phyloP scores from a whole-genome alignment of 2,888 invertebrate genomes.

The Rambutsinella grinnellia region DNA sequence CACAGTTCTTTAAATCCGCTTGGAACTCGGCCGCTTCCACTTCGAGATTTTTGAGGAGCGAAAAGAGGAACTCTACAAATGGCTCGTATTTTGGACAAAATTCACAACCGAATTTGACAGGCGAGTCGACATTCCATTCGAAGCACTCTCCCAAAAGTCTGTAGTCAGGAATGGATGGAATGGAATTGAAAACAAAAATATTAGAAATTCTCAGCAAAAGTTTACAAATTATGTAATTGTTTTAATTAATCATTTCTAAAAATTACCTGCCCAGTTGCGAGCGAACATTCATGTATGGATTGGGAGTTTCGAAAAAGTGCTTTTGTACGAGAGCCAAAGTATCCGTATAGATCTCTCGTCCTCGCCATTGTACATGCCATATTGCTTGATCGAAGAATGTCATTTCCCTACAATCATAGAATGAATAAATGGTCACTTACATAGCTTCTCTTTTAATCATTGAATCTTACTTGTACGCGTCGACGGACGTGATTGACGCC shows the following conservation, averaged over 20 bases:
- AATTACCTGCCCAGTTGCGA: slow-evolving; percentile 62
- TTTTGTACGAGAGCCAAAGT: slow-evolving; percentile 60
- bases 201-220: neutral
- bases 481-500: slow-evolving; percentile 64
- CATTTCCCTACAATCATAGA: slow-evolving; percentile 61
- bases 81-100: slow-evolving; percentile 56
- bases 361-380: slow-evolving; percentile 63
- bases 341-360: slow-evolving; percentile 61
- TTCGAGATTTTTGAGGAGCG: slow-evolving; percentile 53
- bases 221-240: neutral
- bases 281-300: slow-evolving; percentile 65
- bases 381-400: slow-evolving; percentile 62
- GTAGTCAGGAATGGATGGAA: neutral
- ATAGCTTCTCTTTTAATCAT: neutral
- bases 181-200: neutral
- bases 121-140: slow-evolving; percentile 67
- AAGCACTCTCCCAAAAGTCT: slow-evolving; percentile 68
- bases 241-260: neutral
- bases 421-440: neutral
- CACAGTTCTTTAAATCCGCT: slow-evolving; percentile 61
- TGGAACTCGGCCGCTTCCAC: slow-evolving; percentile 59
- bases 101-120: slow-evolving; percentile 51
- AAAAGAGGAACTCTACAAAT: slow-evolving; percentile 55
- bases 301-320: slow-evolving; percentile 64
- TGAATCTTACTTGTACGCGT: slow-evolving; percentile 62